Evolutionary conservation across 2,113 vertebrate genomes (phyloP).

Genomic region (Thalassarche chlororhynchos): DNA sequence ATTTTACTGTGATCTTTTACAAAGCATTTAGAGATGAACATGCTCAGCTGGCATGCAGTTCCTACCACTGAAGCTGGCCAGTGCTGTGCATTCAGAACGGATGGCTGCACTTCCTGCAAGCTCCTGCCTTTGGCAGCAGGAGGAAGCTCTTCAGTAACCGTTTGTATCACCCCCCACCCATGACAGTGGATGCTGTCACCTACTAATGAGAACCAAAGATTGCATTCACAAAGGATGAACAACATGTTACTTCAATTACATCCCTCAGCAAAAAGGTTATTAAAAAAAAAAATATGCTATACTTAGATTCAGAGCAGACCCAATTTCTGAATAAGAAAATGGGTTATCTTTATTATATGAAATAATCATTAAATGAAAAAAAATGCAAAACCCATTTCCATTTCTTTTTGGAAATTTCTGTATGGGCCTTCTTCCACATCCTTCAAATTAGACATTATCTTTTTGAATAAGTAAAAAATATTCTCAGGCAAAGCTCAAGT

Average conservation of each 20-base stretch:
- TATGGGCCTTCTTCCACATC: neutral
- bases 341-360: neutral
- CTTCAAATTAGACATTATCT: neutral
- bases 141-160: neutral
- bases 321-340: neutral
- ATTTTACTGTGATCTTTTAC: neutral
- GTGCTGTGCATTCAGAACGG: accelerated
- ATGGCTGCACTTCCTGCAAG: neutral
- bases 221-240: neutral
- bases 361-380: neutral
- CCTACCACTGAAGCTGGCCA: neutral
- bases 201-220: neutral
- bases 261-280: neutral
- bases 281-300: neutral
- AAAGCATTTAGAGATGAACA: neutral
- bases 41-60: neutral
- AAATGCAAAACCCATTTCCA: neutral
- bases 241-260: neutral
- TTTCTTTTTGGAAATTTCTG: neutral
- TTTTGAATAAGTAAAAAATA: neutral
- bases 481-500: neutral
- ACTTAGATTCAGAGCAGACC: neutral
- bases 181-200: neutral
- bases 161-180: neutral
- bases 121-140: neutral